Base-by-base conservation (phyloP, 1,140 invertebrate species). In the Trichonephila clavata region DNA sequence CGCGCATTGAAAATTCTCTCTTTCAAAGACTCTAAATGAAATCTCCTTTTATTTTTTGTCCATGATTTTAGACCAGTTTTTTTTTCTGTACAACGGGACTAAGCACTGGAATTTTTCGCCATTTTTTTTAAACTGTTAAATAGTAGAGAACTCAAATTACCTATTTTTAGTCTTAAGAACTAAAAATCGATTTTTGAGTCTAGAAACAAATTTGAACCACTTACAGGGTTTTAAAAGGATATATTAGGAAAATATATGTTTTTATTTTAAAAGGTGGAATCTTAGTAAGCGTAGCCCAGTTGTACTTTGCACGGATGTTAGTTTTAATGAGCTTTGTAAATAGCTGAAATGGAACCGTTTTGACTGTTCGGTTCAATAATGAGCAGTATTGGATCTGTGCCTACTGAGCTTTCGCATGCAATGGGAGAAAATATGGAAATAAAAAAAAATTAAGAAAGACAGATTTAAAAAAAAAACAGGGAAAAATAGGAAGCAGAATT, bases 381-480 rank as follows among this genome's bases (percentile, higher is more conserved):
- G 71, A 80, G 61, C 20, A 71, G 43, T 89, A 81, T 43, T 81
- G 43, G 14, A n/a, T 81, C 27, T 59, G n/a, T n/a, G 68, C 68
- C 89, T 90, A 90, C 68, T 60, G 68, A 90, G 89, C 89, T 27
- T 90, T 90, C 32, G n/a, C 89, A 90, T 90, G 89, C 89, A 90
- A 50, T n/a, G 16, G 1, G 92, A 89, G 21, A 94, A 86, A 71
- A 21, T 60, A 80, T 32, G 80, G 39, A 94, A 68, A 60, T 43
- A 43, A 57, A 43, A 77, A 63, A 86, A 93, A 60, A 43, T 27
- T 63, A 59, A 59, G 57, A 90, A n/a, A 68, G 71, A 93, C 68
- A 92, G 14, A 27, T 39, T 94, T 43, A 43, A 81, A 24, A 65
- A 57, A 94, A 68, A 65, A 32, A 59, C 16, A 71, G 60, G 24